Evolutionary conservation across 2,797 vertebrate genomes (phyloP), one percentile per base, ranked within the genome.

Genomic region (Sebastolobus altivelis): DNA sequence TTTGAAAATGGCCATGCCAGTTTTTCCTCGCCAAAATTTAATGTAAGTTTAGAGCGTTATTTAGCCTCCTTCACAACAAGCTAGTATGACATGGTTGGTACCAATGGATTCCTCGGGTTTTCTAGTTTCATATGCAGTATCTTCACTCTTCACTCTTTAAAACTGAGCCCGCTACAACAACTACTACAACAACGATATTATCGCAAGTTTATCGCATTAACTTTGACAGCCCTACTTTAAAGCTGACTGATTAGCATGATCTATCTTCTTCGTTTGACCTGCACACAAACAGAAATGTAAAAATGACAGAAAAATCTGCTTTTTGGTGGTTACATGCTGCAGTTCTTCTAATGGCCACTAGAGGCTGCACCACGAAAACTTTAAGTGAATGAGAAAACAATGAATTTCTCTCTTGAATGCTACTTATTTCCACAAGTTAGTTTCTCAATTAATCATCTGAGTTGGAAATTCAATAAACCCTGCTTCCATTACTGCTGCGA

Each of bases 151-250:
- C 31, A 31, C 31, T 31, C 31, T 4, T 31, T 31, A 31, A 31
- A 31, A 31, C 31, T 31, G 31, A 31, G 31, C 31, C 31, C 31
- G 5, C 31, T 31, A 31, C 31, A 31, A 31, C 5, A 25, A 25
- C 25, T 25, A 2, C 25, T 25, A 25, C 25, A 25, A 25, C 25
- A 25, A 25, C 25, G 25, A 25, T 25, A 25, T 25, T 25, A 25
- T 25, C 25, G 25, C 25, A 25, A 25, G 25, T 25, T 25, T 43
- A 0, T 43, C 1, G 3, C 6, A 0, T 46, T 16, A 8, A 46
- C 16, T 46, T 46, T 46, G 43, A 46, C 43, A 46, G 43, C 0
- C 43, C 0, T 46, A 46, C 16, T 11, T 33, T 20, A 60, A 60
- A 33, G 18, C 58, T 20, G 8, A 31, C 58, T 60, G 13, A 60